Evolutionary conservation across 2,113 vertebrate species (phyloP), one percentile per base, ranked within the genome.

Genomic region (Archilochus colubris): DNA sequence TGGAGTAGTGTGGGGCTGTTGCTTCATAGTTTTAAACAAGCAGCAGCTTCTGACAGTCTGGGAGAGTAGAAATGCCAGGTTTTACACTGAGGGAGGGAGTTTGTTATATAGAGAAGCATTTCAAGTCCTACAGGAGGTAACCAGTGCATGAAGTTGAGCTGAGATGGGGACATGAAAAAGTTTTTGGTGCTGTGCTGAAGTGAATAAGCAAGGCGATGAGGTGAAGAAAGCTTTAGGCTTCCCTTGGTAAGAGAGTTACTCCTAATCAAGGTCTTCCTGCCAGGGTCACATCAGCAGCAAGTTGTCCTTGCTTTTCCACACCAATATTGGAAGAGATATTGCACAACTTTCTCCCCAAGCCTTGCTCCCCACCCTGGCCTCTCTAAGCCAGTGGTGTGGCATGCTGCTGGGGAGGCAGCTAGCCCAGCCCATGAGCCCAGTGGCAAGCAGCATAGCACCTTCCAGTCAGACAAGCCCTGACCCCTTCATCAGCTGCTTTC

Each of bases 381-480:
- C 43, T 51, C 70, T 51, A 57, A 54, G 74, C 40, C 7, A 2
- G n/a, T 2, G 3, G 74, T 2, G 4, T 48, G 74, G 69, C 84
- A 63, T 1, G 10, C 51, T 72, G 81, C 33, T 2, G 20, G 38
- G 61, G 23, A 78, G 54, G 78, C 66, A 91, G 66, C 28, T 68
- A 72, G 75, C 62, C 84, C 91, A 25, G 51, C 51, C 68, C 2
- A 2, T 20, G 59, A 84, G 44, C 61, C 46, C n/a, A 3, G 80
- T 18, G 48, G 66, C 54, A 21, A 1, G 1, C 59, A 54, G 66
- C 61, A 43, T 27, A 1, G 53, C 77, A 36, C 66, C 82, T 96
- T 82, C 88, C 92, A 86, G 89, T 69, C 88, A 89, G 93, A 82
- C 92, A 91, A 93, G 93, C 77, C 83, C 55, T 1, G 0, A 27